Conservation (phyloP, 1,140 invertebrate species). For the Psilanteris sp. region DNA sequence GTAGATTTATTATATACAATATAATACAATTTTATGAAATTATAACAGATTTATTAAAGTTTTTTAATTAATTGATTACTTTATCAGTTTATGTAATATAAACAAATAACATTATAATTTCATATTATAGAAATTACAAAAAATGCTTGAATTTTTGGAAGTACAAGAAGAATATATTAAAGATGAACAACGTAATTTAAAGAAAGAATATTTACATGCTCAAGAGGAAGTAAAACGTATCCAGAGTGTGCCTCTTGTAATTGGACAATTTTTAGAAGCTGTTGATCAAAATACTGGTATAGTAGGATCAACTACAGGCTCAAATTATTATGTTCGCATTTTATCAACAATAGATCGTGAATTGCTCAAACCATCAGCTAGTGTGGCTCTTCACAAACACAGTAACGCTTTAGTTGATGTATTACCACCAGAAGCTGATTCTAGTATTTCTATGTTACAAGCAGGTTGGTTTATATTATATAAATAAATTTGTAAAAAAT, state of each 20-base stretch:
- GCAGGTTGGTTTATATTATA: slow-evolving; percentile 82
- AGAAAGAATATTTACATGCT: slow-evolving; percentile 98
- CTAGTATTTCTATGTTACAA: slow-evolving; percentile 97
- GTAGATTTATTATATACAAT: too few species aligned
- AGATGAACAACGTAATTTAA: slow-evolving; percentile 98
- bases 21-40: too few species aligned
- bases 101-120: slow-evolving; percentile 13
- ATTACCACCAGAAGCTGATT: slow-evolving; percentile 98
- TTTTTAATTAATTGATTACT: too few species aligned
- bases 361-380: slow-evolving; percentile 95
- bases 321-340: slow-evolving; percentile 99
- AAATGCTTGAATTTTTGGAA: slow-evolving; percentile 96
- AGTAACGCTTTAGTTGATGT: slow-evolving; percentile 99
- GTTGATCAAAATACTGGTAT: slow-evolving; percentile 99
- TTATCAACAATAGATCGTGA: slow-evolving; percentile 97
- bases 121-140: slow-evolving; percentile 90
- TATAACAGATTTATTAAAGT: too few species aligned
- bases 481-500: too few species aligned
- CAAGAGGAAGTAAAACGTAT: slow-evolving; percentile 99
- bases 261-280: slow-evolving; percentile 98
- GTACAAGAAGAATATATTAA: slow-evolving; percentile 99
- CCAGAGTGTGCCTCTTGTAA: slow-evolving; percentile 97
- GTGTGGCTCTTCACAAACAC: slow-evolving; percentile 98
- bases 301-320: slow-evolving; percentile 89
- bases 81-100: too few species aligned